Evolutionary conservation across 2,888 invertebrate species (phyloP).

Genomic region (Drosophila mimica): DNA sequence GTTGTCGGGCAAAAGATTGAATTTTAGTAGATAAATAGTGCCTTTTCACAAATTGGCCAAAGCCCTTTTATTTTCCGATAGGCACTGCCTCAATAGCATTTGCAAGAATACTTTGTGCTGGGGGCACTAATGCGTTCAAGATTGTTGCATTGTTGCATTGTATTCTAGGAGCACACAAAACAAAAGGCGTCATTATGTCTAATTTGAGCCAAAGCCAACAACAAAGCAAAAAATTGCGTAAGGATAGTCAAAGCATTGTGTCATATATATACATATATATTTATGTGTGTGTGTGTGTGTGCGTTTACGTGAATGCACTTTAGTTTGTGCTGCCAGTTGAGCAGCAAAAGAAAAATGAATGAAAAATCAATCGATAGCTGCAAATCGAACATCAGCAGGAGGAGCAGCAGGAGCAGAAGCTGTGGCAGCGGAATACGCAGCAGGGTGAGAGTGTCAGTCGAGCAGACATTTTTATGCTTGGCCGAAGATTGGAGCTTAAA

Average conservation of each 20-base stretch:
- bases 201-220: constrained; percentile 37
- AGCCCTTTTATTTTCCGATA: neutral
- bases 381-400: constrained; percentile 47
- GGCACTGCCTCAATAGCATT: neutral
- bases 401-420: constrained; percentile 10
- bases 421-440: neutral
- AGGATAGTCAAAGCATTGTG: constrained; percentile 2
- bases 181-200: constrained; percentile 18
- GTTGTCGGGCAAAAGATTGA: neutral
- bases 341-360: constrained; percentile 54
- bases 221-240: constrained; percentile 4
- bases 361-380: constrained; percentile 68
- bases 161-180: constrained; percentile 9
- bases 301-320: constrained; percentile 5
- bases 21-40: neutral
- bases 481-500: constrained; percentile 65
- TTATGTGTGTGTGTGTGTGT: neutral
- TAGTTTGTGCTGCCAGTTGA: constrained; percentile 12
- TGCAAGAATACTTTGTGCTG: neutral
- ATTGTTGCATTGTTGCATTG: neutral
- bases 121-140: neutral
- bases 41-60: neutral
- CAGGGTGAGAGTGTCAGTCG: constrained; percentile 15
- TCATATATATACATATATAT: neutral
- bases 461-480: constrained; percentile 77